Evolutionary conservation across 2,797 vertebrate species (phyloP), one percentile per base, ranked within the genome.

Genomic region (Parauchenoglanis punctatus): DNA sequence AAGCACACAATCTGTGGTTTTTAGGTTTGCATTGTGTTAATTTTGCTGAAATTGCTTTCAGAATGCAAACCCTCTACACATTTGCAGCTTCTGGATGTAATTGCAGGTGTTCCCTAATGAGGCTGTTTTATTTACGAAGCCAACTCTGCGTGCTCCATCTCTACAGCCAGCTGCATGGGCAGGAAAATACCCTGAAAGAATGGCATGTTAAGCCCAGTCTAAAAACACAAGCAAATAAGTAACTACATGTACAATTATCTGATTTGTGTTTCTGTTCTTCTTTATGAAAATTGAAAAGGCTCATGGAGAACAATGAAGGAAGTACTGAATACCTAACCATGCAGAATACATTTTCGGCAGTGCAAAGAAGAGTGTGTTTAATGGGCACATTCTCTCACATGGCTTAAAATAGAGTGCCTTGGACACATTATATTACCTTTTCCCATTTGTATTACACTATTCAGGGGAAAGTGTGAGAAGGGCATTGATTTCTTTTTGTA

Each of bases 61-160:
- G 61, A 86, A 82, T 75, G 73, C 80, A 87, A 85, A 83, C 68
- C 49, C 28, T 40, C 77, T 81, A 81, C 61, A 59, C 68, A 67
- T 88, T 90, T 70, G 75, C 86, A 58, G 92, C 89, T 78, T 61
- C 77, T 81, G 67, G 49, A 80, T 87, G 7, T 92, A 75, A 35
- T 91, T 87, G 63, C 90, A 92, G 91, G 91, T 93, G 91, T 85
- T 61, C 88, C 61, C 8, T 89, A 92, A 93, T 91, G 90, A 92
- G 88, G 81, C 73, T 58, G 75, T 78, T 89, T 92, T 90, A 90
- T 92, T 93, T 92, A 59, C 58, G 83, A 63, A 81, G 58, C 81
- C 88, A 72, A 85, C 87, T 75, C 49, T 7, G n/a, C 25, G 70
- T 70, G 70, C 54, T 81, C 54, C 63, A 58, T 58, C 67, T 81